Percentiles rank a stretch among this genome's conserved stretches.
phyloP scores from a whole-genome alignment of 2,113 vertebrate genomes.

The Orthonyx spaldingii region DNA sequence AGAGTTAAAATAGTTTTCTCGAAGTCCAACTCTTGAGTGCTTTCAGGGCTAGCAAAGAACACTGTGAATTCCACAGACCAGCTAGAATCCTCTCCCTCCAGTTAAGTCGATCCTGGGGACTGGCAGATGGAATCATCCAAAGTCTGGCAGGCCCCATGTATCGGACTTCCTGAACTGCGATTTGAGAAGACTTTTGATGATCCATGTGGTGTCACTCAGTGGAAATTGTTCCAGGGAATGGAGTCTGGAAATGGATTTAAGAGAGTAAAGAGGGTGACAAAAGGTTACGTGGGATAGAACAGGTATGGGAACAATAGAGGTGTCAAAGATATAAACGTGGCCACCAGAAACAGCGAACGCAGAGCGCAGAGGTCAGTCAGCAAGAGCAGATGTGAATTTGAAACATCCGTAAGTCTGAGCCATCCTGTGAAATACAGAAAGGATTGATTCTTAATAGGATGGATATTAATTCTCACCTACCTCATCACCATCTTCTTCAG shows the following conservation, averaged over 20 bases:
- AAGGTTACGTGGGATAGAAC: background rate
- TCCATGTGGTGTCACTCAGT: background rate
- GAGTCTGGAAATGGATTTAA: background rate
- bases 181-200: background rate
- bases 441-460: background rate
- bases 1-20: background rate
- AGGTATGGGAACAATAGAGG: background rate
- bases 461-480: background rate
- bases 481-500: background rate
- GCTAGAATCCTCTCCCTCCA: background rate
- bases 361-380: accelerated
- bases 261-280: background rate
- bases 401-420: background rate
- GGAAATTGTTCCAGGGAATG: background rate
- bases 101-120: accelerated
- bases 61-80: accelerated
- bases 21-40: background rate
- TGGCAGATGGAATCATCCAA: background rate
- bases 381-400: background rate
- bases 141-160: background rate
- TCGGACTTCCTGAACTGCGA: background rate
- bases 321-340: background rate
- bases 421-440: background rate
- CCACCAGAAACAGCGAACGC: background rate
- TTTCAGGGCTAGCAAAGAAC: background rate